Conservation (phyloP, 2,113 vertebrate species). For the Zosterops pallidus region DNA sequence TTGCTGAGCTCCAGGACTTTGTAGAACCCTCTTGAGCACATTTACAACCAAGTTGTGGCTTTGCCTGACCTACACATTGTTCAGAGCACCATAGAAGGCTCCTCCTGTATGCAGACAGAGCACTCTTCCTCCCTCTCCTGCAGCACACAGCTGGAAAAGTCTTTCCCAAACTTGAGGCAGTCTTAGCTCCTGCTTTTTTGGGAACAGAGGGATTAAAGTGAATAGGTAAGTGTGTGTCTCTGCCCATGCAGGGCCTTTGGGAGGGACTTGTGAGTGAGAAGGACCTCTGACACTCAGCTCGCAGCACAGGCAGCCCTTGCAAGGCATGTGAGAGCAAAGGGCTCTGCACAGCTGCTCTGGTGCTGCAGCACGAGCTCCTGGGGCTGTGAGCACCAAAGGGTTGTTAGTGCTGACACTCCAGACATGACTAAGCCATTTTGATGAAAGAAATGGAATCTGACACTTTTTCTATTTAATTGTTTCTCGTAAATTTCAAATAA, state of each 20-base stretch:
- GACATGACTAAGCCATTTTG: background rate
- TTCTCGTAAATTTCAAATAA: slow-evolving; percentile 34
- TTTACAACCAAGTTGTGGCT: background rate
- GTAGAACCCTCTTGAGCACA: background rate
- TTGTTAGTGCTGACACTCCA: background rate
- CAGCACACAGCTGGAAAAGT: background rate
- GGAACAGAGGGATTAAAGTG: background rate
- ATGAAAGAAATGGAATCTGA: background rate
- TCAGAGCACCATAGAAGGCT: background rate
- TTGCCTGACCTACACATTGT: background rate
- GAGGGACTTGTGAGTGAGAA: background rate
- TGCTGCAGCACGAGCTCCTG: background rate
- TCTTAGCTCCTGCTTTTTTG: background rate
- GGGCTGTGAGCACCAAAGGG: background rate
- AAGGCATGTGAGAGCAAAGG: background rate
- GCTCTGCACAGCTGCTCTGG: background rate
- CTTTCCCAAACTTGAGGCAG: background rate
- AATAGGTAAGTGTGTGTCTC: background rate
- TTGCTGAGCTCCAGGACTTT: background rate
- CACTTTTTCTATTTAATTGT: slow-evolving; percentile 19
- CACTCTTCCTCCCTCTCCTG: background rate
- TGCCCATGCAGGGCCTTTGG: background rate
- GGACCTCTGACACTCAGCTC: background rate
- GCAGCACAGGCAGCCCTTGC: accelerated
- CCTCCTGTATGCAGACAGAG: background rate